These are phyloP conservation scores for Trichosurus vulpecula DNA, from an alignment of 2,797 vertebrate genomes.

Conservation along the genomic window DNA sequence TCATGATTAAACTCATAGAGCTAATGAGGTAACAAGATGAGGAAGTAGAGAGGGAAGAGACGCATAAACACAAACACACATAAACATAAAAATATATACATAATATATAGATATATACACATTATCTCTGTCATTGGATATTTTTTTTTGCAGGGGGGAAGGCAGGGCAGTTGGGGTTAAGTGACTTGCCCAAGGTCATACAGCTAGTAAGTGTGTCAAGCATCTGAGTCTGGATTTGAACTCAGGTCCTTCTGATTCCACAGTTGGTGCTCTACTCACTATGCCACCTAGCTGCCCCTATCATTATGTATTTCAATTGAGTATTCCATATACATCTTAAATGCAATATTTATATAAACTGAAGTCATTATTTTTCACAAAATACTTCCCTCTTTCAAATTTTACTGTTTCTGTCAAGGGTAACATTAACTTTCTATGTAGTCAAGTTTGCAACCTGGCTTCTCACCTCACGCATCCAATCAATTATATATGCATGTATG, in stretches of 20 bases:
- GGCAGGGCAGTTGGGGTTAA: no score
- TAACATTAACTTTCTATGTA: background rate
- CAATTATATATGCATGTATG: no score
- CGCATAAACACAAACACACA: background rate
- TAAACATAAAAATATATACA: no score
- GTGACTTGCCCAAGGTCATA: no score
- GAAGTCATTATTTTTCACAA: background rate
- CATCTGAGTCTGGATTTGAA: no score
- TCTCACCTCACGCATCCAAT: background rate
- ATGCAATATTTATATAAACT: background rate
- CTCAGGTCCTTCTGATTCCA: no score
- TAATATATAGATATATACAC: background rate
- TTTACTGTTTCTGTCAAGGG: background rate
- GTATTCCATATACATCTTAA: background rate
- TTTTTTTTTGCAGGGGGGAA: no score
- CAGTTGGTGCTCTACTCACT: no score
- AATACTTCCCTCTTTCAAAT: background rate
- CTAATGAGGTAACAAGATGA: background rate
- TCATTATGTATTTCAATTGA: no score
- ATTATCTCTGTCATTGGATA: background rate
- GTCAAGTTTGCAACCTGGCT: background rate
- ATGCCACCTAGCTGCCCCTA: no score
- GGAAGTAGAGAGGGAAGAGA: background rate
- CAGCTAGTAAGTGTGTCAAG: no score
- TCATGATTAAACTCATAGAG: background rate